Evolutionary conservation across 2,888 invertebrate species (phyloP), one percentile per base, ranked within the genome.

Genomic region (Pterostichus madidus): DNA sequence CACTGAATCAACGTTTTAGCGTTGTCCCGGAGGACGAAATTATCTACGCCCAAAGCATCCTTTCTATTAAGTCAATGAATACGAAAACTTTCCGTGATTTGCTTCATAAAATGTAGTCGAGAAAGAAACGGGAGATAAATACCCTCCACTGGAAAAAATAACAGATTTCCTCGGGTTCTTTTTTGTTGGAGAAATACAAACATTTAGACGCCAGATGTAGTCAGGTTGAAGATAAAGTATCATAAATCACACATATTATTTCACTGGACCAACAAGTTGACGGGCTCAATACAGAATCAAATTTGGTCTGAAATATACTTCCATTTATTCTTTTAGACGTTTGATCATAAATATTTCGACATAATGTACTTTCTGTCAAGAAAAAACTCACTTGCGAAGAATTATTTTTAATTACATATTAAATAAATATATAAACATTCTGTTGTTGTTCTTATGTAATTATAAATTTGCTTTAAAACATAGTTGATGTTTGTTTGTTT

Each of bases 181-280:
- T 64, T 64, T 64, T 64, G 35, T 64, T 32, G 64, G 35, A 32
- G 64, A 35, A 56, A 64, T 35, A 35, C 64, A 64, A 59, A 64
- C 64, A 64, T 64, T 64, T 35, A 35, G 35, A 64, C 64, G 64
- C 32, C 35, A 35, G 35, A 64, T 35, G 35, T 6, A 59, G 11
- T 35, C 49, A 49, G 49, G 49, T 49, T 49, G 13, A n/a, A 49
- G 49, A 49, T 49, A 49, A 64, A 44, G 17, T 44, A 71, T 71
- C 39, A 71, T 71, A 71, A 71, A 71, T 46, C 68, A 44, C 15
- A 71, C 44, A 71, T 71, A 71, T 46, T 44, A 71, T 71, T 44
- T 71, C 44, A 44, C 68, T 71, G 15, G 46, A 71, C 39, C 44
- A 44, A 71, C 68, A 71, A 71, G 68, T 71, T 46, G 44, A 71